Conservation (phyloP, 2,888 invertebrate species). For the Agrochola lota region DNA sequence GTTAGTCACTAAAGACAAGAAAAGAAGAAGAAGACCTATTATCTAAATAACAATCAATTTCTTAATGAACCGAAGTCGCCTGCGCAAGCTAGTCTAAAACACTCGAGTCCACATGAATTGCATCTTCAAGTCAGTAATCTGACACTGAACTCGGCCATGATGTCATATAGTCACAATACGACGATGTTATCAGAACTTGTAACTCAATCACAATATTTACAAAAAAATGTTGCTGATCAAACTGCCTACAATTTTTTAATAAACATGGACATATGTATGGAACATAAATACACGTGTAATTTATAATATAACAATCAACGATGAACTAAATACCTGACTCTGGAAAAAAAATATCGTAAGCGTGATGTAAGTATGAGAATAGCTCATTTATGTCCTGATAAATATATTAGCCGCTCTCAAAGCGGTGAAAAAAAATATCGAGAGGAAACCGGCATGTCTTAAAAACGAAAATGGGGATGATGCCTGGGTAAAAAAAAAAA, state of each 20-base stretch:
- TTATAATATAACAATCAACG: too few species aligned
- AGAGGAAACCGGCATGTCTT: background rate
- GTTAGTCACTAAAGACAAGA: too few species aligned
- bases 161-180: slow-evolving; percentile 43
- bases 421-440: background rate
- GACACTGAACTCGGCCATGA: slow-evolving; percentile 33
- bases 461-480: background rate
- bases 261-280: slow-evolving; percentile 4
- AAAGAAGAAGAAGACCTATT: background rate
- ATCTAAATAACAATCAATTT: background rate
- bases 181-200: slow-evolving; percentile 37
- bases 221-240: slow-evolving; percentile 24
- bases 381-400: background rate
- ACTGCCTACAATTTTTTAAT: slow-evolving; percentile 7
- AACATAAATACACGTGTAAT: background rate
- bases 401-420: background rate
- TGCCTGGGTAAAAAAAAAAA: too few species aligned
- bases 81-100: background rate
- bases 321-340: background rate
- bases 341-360: background rate
- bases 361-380: background rate
- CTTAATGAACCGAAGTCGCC: background rate
- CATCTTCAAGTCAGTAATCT: slow-evolving; percentile 39
- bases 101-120: slow-evolving; percentile 7
- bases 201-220: slow-evolving; percentile 52